phyloP scores from a whole-genome alignment of 2,888 invertebrate species.

The Idaea straminata region DNA sequence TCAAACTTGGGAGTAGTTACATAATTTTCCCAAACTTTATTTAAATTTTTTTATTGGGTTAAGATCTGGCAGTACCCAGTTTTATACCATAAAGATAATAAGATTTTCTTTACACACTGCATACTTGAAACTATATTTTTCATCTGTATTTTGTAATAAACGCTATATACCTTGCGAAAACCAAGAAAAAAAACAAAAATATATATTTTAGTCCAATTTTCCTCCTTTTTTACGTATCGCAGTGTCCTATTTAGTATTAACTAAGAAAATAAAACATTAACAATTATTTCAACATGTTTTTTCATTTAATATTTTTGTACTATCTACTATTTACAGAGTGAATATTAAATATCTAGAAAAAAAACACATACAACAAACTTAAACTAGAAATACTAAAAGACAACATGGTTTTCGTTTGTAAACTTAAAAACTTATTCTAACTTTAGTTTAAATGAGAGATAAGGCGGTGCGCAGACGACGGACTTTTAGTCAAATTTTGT shows the following conservation, averaged over 20 bases:
- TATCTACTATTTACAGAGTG: constrained; percentile 77
- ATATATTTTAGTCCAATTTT: background rate
- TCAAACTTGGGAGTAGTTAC: no score
- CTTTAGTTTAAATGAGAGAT: background rate
- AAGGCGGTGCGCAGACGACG: background rate
- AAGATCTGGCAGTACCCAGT: no score
- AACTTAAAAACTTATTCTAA: constrained; percentile 26
- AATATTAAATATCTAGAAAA: constrained; percentile 72
- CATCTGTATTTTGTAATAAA: no score
- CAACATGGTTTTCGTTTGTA: constrained; percentile 35
- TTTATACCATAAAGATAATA: no score
- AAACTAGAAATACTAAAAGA: constrained; percentile 58
- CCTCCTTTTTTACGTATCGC: background rate
- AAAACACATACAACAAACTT: constrained; percentile 68
- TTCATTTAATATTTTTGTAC: constrained; percentile 77
- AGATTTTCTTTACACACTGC: no score
- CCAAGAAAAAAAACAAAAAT: no score
- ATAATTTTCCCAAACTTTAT: no score
- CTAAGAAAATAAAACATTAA: constrained; percentile 34
- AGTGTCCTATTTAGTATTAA: background rate
- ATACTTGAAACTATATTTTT: no score
- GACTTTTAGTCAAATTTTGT: no score
- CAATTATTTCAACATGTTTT: constrained; percentile 46
- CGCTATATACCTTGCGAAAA: no score
- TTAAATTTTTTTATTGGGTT: no score